Conservation (phyloP, 2,113 vertebrate species). For the Sapajus apella region DNA sequence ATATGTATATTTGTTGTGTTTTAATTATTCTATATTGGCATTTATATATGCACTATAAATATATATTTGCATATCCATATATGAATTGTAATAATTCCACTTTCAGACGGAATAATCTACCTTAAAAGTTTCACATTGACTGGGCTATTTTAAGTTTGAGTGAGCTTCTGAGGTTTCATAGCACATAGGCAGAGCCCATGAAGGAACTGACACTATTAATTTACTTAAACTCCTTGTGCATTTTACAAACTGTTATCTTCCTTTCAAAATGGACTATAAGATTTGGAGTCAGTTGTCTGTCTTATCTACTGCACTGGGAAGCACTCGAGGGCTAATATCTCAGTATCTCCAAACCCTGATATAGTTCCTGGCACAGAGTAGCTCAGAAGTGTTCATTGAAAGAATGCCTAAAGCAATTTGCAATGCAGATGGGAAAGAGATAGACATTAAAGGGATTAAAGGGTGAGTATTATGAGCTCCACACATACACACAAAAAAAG, state of each 20-base stretch:
- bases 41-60: background rate
- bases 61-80: background rate
- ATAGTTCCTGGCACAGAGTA: accelerated
- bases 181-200: no score
- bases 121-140: accelerated
- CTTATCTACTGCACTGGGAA: background rate
- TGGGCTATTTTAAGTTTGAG: background rate
- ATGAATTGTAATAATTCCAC: background rate
- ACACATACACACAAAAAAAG: background rate
- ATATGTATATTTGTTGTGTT: background rate
- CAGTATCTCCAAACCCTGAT: background rate
- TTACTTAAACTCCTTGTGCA: background rate
- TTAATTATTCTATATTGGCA: background rate
- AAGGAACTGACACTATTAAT: no score
- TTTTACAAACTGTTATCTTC: no score
- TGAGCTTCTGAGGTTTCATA: accelerated
- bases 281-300: accelerated
- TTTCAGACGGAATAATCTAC: background rate
- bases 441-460: no score
- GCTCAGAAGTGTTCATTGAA: accelerated
- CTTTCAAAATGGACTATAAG: no score
- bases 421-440: background rate
- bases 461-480: background rate
- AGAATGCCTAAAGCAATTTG: background rate
- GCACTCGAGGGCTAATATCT: background rate